Conservation (phyloP, 2,888 invertebrate species). For the Corythucha ciliata region DNA sequence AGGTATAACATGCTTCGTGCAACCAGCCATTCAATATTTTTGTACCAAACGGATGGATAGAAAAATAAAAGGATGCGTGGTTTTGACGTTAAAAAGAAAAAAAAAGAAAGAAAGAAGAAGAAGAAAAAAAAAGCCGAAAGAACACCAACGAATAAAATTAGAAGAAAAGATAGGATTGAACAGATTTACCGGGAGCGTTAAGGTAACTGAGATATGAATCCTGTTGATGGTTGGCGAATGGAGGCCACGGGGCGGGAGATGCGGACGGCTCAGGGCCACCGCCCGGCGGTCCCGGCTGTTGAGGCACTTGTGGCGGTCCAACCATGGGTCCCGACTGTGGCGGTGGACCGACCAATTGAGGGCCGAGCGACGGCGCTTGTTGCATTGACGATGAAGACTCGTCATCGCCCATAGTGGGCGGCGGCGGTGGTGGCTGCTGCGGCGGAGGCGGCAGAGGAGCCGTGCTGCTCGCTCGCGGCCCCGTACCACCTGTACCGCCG, state of each 20-base stretch:
- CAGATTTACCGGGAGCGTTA: conserved; percentile 39
- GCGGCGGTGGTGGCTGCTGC: conserved; percentile 25
- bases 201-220: conserved; percentile 47
- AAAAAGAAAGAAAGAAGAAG: conserved; percentile 17
- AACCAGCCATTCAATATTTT: no score
- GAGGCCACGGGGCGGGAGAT: conserved; percentile 42
- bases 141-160: conserved; percentile 4
- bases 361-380: not conserved
- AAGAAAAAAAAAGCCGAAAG: not conserved
- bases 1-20: no score
- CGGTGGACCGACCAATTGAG: conserved; percentile 5
- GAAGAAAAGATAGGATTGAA: conserved; percentile 25
- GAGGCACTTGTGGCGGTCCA: conserved; percentile 40
- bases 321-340: conserved; percentile 2
- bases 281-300: conserved; percentile 40
- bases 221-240: conserved; percentile 43
- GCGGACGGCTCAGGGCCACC: conserved; percentile 11
- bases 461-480: conserved; percentile 30
- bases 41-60: no score
- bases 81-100: not conserved
- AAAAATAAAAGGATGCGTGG: no score
- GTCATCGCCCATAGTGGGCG: conserved; percentile 2
- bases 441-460: conserved; percentile 18
- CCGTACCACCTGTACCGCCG: conserved; percentile 29
- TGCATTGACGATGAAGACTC: not conserved